Evolutionary conservation across 2,888 invertebrate genomes (phyloP), one percentile per base, ranked within the genome.

Genomic region (Ferdinandea cuprea): DNA sequence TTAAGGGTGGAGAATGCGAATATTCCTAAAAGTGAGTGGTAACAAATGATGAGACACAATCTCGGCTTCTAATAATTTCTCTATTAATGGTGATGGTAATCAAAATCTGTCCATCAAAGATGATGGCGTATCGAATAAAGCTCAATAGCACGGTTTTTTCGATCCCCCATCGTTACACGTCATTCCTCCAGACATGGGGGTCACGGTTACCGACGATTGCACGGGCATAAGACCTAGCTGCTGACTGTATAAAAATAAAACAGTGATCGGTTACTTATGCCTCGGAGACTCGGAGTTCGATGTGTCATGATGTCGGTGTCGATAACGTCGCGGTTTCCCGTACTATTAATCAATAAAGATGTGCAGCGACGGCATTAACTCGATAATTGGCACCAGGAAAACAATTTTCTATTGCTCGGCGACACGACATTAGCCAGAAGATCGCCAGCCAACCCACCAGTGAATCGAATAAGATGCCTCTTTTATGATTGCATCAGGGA

Each of bases 331-430:
- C 7, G n/a, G n/a, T n/a, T 68, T 46, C 30, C 59, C 59, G 25
- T 5, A 32, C 54, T 46, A 79, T 79, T 72, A 79, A 73, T 79
- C 59, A 79, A 25, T 66, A 73, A 61, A 65, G 72, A 72, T 79
- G 78, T 54, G 71, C 71, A 42, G 65, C 61, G 59, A 35, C 58
- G 63, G 58, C 59, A 59, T 66, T 73, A 61, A 79, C 66, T 79
- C 61, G 72, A 73, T 79, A 79, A 79, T 79, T 73, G 79, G 42
- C 66, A 52, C 54, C 66, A 40, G 48, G 52, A 61, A 61, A 73
- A 73, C 59, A 48, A 79, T 79, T 79, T 44, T 73, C 37, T 46
- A 66, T 66, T 59, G 30, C 54, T 54, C 37, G 9, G 8, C 25
- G 65, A 21, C 58, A 17, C 7, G 25, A 5, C 25, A 25, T 6